Conservation (phyloP, 2,113 vertebrate species). For the Chionomys nivalis region DNA sequence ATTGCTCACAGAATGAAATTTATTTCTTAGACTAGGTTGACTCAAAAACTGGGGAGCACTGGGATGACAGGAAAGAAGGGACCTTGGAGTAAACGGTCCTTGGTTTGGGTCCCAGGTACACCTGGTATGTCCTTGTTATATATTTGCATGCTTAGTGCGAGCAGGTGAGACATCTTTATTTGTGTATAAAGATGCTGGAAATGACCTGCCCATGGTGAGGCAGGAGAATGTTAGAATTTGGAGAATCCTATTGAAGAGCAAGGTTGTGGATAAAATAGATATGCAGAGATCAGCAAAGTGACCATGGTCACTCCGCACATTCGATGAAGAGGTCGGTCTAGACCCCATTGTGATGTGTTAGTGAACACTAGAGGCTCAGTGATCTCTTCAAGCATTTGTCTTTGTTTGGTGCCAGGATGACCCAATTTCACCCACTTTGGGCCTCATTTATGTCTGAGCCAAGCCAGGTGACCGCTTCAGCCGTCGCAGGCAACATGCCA, state of each 20-base stretch:
- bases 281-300: neutral
- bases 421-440: neutral
- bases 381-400: neutral
- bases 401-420: neutral
- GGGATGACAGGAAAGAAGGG: neutral
- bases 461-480: neutral
- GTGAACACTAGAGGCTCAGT: neutral
- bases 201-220: accelerated
- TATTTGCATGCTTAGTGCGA: no score
- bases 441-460: constrained; percentile 10
- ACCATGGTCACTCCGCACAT: accelerated
- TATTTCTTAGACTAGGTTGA: neutral
- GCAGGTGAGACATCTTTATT: neutral
- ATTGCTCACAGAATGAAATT: neutral
- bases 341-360: neutral
- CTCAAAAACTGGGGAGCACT: neutral
- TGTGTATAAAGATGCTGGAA: neutral
- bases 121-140: neutral
- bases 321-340: neutral
- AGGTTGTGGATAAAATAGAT: neutral
- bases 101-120: neutral
- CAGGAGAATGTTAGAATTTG: neutral
- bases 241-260: neutral
- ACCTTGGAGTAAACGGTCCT: neutral
- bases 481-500: neutral